Evolutionary conservation across 2,113 vertebrate genomes (phyloP).

Genomic region (Notothenia coriiceps): DNA sequence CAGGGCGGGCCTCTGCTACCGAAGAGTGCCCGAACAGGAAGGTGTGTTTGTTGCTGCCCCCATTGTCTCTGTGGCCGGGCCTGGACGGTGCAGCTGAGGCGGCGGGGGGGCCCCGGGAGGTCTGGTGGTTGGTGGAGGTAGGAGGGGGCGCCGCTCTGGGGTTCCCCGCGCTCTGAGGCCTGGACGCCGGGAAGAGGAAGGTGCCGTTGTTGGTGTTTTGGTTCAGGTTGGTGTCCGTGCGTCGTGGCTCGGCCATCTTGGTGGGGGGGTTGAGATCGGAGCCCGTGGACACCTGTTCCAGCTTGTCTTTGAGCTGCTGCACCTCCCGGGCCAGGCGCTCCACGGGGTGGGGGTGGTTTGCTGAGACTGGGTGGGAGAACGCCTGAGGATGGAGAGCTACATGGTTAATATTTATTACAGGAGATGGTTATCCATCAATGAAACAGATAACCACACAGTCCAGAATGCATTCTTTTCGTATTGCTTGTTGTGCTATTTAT

Average conservation of each 20-base stretch:
- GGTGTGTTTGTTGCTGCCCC: constrained; percentile 77
- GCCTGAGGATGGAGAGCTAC: constrained; percentile 65
- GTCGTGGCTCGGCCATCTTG: constrained; percentile 48
- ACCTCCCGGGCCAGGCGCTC: constrained; percentile 83
- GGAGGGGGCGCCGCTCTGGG: constrained; percentile 39
- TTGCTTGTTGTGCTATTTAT: no score
- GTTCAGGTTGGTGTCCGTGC: constrained; percentile 82
- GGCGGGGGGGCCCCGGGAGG: constrained; percentile 40
- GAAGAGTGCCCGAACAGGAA: constrained; percentile 83
- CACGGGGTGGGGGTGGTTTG: constrained; percentile 81
- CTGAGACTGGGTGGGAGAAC: constrained; percentile 80
- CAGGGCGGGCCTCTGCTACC: constrained; percentile 47
- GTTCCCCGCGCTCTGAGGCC: constrained; percentile 29
- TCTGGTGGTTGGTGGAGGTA: constrained; percentile 62
- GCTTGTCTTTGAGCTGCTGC: constrained; percentile 79
- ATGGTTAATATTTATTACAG: background rate
- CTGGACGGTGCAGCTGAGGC: constrained; percentile 16
- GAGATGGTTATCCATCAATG: background rate
- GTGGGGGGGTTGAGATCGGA: constrained; percentile 5
- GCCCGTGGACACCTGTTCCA: constrained; percentile 56
- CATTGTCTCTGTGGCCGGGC: constrained; percentile 42
- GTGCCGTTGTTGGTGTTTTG: constrained; percentile 85
- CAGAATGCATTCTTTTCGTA: no score
- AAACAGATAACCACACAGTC: no score
- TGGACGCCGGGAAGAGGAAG: constrained; percentile 81